Conservation (phyloP, 2,113 vertebrate species). For the Rhipidura dahli region DNA sequence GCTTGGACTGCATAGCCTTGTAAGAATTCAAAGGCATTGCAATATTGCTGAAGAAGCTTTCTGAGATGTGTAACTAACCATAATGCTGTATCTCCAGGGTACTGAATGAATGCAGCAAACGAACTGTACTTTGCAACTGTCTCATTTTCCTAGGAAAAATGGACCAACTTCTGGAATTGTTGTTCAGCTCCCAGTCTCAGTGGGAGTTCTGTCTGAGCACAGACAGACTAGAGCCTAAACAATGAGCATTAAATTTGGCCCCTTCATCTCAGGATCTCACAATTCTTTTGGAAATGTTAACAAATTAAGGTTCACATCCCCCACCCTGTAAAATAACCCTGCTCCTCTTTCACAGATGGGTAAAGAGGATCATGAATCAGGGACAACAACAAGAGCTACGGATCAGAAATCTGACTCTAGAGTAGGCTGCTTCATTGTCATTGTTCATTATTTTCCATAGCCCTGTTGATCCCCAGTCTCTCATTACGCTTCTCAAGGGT, state of each 20-base stretch:
- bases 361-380: neutral
- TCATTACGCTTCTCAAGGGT: neutral
- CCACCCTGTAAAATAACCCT: neutral
- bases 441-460: neutral
- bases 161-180: slow-evolving; percentile 39
- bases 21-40: slow-evolving; percentile 47
- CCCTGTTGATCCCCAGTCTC: neutral
- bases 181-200: slow-evolving; percentile 37
- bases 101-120: neutral
- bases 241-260: slow-evolving; percentile 32
- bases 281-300: slow-evolving; percentile 54
- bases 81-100: slow-evolving; percentile 44
- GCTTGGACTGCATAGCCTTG: slow-evolving; percentile 50
- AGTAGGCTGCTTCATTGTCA: neutral
- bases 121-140: slow-evolving; percentile 37
- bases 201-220: slow-evolving; percentile 42
- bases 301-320: slow-evolving; percentile 24
- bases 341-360: neutral
- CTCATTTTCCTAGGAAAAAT: slow-evolving; percentile 59
- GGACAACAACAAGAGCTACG: neutral
- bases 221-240: slow-evolving; percentile 35
- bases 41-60: slow-evolving; percentile 46
- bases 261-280: slow-evolving; percentile 36
- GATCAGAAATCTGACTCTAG: neutral
- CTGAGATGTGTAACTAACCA: slow-evolving; percentile 39